Evolutionary conservation across 2,888 invertebrate species (phyloP), one percentile per base, ranked within the genome.

Genomic region (Drosophila aldrichi): DNA sequence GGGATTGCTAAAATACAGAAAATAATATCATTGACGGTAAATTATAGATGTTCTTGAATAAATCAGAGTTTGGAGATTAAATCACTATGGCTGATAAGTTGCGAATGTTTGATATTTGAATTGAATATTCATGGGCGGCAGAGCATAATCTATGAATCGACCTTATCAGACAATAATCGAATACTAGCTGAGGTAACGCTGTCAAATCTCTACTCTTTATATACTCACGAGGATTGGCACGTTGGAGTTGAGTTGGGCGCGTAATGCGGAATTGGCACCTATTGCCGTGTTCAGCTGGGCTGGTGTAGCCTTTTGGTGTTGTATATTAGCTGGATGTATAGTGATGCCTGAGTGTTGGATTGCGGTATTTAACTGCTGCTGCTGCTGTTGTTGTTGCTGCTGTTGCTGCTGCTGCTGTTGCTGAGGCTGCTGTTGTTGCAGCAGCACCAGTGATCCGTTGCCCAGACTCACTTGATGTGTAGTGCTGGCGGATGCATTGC

Each of bases 201-300:
- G 25, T 16, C 34, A 12, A 20, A 20, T 34, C 20, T 32, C 6
- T 9, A 34, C 2, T 34, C 3, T 12, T 14, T 25, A 12, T 22
- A 34, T 55, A 74, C 94, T 94, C 91, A 96, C 96, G 94, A 96
- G 93, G 85, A 96, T 96, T 59, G 96, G 96, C 88, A 96, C 94
- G 91, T 88, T 92, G 34, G 92, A 91, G 69, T 91, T 91, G 43
- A 93, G 81, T 77, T 93, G 92, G 46, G 91, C 90, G 64, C 92
- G 88, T 61, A 93, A 77, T 41, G 92, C 91, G 12, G 92, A 91
- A 66, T 94, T 94, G 73, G 94, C 70, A 36, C 79, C 74, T 91
- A 94, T 93, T 71, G 94, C 93, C 49, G 93, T 71, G 43, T 82
- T 81, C 56, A 89, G 52, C 70, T 87, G 77, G 18, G 69, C 55